Base-by-base conservation (phyloP, 1,140 invertebrate genomes). In the Saccostrea glomerata region DNA sequence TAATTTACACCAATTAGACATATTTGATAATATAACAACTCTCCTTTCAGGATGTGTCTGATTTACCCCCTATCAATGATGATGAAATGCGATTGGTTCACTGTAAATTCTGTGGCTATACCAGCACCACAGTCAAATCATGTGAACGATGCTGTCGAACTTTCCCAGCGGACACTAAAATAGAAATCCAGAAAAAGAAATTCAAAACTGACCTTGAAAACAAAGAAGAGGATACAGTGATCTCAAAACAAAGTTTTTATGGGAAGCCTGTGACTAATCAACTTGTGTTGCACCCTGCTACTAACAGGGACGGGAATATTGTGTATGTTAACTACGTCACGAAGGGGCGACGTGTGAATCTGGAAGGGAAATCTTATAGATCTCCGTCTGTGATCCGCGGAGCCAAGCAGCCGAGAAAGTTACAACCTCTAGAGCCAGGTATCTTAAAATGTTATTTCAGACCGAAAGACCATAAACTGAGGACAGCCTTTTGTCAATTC, bases 91-190 rank as follows among this genome's bases (percentile, higher is more conserved):
- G 70, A 25, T 11, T 89, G n/a, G 88, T 86, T 63, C 54, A 87
- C 47, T 93, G 92, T 86, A 91, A 89, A 55, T 90, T 84, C 56
- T 93, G 92, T 90, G 92, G 92, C 12, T 90, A 91, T 85, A 86
- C 87, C 60, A 93, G 92, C 87, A 87, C 13, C 17, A 90, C 91
- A 56, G 86, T 92, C 54, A 86, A 89, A 13, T 85, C 82, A 17
- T 93, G 92, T 90, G 90, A 90, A 66, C 84, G 92, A 23, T 93
- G 92, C 85, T 30, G 23, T 60, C 88, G n/a, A n/a, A 88, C 85
- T 82, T 87, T 92, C 36, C 89, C 90, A 9, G 30, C 20, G 0
- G 90, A 92, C 25, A 87, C 90, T 6, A 92, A 91, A 85, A 85
- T 92, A 3, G 23, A 63, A 73, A 58, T 84, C 12, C 25, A 87